phyloP scores from a whole-genome alignment of 2,113 vertebrate species.

The Centrocercus urophasianus region DNA sequence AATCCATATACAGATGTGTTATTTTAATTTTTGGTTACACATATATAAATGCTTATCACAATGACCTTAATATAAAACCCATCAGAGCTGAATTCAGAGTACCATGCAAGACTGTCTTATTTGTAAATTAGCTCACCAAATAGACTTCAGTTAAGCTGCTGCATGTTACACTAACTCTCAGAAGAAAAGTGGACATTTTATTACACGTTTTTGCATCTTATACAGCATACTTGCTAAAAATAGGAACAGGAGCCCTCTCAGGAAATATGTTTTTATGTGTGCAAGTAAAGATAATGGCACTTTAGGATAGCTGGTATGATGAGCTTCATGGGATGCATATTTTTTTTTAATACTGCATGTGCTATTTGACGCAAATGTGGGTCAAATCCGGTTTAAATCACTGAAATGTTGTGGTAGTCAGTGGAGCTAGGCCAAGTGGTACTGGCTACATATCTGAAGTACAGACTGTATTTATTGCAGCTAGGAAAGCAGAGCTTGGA shows the following conservation, averaged over 20 bases:
- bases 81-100: background rate
- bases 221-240: background rate
- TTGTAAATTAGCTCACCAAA: background rate
- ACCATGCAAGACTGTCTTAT: background rate
- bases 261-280: background rate
- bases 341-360: background rate
- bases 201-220: background rate
- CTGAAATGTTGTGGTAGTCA: background rate
- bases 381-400: background rate
- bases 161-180: background rate
- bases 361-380: background rate
- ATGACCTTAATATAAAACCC: background rate
- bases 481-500: background rate
- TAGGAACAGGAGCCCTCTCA: background rate
- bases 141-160: background rate
- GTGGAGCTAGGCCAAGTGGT: background rate
- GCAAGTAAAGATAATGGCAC: background rate
- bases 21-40: background rate
- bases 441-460: background rate
- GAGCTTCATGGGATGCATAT: background rate
- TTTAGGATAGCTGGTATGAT: background rate
- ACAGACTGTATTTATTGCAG: background rate
- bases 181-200: background rate
- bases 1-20: background rate
- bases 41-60: background rate